Evolutionary conservation across 2,888 invertebrate species (phyloP), one percentile per base, ranked within the genome.

Genomic region (Geotrupes spiniger): DNA sequence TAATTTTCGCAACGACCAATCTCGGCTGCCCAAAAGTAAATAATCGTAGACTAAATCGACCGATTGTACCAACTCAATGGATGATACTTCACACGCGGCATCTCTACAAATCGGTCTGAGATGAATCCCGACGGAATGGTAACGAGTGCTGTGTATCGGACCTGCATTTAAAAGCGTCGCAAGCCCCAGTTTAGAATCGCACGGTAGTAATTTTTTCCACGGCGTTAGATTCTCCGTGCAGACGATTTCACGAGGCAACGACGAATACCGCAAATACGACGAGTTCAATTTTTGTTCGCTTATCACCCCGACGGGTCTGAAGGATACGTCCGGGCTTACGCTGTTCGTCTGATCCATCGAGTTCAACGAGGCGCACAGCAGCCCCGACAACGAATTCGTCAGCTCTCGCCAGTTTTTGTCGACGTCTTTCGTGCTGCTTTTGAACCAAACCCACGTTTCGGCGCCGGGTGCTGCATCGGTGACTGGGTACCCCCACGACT

Each of bases 151-250:
- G 69, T 95, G 93, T 46, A 97, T 86, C 69, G 87, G 84, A 43
- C 90, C 88, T 0, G 97, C 91, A 71, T 94, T 94, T 2, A 98
- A 78, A 41, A 98, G 74, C 0, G 90, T 85, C 10, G 91, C 86
- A 59, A 98, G 78, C 1, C 98, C 98, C 64, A 83, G 81, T 70
- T 82, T 87, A n/a, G 89, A 87, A 71, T 90, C 89, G 74, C 99
- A 99, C 0, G 99, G 98, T 36, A 99, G 73, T 2, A 99, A 76
- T 70, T 98, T 99, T 65, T 95, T 94, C 89, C 97, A 98, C 0
- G 99, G 98, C 9, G 99, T 98, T 61, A 99, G 76, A 76, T 99
- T 99, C 76, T 99, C 99, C 0, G 98, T 99, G 68, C 99, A 99
- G 2, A 97, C 94, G 61, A 93, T 91, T 78, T 99, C 99, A 56